phyloP scores from a whole-genome alignment of 2,888 invertebrate species.

The Tenthredo amoena region DNA sequence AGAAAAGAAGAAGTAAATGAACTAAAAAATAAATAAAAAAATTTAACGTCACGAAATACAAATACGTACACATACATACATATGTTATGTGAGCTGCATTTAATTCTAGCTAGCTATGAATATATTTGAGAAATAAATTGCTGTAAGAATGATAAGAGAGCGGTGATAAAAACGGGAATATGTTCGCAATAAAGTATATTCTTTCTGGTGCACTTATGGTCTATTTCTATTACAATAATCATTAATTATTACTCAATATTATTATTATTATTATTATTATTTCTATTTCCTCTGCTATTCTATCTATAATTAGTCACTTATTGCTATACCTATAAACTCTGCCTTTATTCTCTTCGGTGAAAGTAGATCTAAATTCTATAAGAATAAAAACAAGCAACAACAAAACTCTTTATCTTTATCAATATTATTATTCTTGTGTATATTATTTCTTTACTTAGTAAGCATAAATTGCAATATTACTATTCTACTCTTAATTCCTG shows the following conservation, averaged over 20 bases:
- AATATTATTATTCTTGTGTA: background rate
- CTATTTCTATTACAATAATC: background rate
- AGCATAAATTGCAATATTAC: background rate
- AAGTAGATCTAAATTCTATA: background rate
- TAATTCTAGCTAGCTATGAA: conserved; percentile 25
- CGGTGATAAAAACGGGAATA: conserved; percentile 22
- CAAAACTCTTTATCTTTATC: background rate
- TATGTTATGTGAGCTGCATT: background rate
- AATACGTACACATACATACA: background rate
- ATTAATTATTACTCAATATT: background rate
- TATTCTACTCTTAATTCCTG: background rate
- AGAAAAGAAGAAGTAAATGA: background rate
- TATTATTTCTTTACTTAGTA: background rate
- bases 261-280: background rate
- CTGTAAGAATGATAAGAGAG: conserved; percentile 16
- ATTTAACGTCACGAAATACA: background rate
- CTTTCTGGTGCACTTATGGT: conserved; percentile 40
- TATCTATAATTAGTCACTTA: background rate
- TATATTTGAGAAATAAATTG: background rate
- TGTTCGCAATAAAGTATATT: conserved; percentile 44
- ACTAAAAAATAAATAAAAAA: background rate
- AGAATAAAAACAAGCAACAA: background rate
- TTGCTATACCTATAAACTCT: background rate
- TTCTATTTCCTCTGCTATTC: background rate
- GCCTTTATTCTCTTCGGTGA: background rate